Evolutionary conservation across 2,888 invertebrate species (phyloP).

Genomic region (Plagodis dolabraria): DNA sequence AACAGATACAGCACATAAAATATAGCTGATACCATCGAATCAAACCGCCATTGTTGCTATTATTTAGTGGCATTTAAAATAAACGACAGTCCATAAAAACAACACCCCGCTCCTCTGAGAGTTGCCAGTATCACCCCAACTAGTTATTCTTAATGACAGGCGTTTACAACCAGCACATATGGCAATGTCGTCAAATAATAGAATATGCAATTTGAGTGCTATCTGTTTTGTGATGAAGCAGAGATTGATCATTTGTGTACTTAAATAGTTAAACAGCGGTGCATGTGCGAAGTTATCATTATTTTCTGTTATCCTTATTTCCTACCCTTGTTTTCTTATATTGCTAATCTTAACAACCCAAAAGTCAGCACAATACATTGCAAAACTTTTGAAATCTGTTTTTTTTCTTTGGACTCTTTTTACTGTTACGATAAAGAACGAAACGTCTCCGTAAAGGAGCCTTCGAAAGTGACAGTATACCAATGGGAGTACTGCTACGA

Average conservation of each 20-base stretch:
- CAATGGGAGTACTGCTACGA: too few species aligned
- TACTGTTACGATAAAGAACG: too few species aligned
- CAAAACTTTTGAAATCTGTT: too few species aligned
- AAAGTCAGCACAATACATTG: too few species aligned
- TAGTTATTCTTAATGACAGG: conserved; percentile 63
- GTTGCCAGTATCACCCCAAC: conserved; percentile 41
- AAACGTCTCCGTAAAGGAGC: too few species aligned
- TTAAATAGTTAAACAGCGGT: too few species aligned
- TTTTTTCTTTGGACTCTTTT: too few species aligned
- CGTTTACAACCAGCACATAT: conserved; percentile 70
- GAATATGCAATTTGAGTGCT: conserved; percentile 50
- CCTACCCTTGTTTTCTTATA: too few species aligned
- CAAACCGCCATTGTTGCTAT: conserved; percentile 52
- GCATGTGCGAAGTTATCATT: too few species aligned
- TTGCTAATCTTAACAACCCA: too few species aligned
- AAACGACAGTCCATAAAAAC: conserved; percentile 67
- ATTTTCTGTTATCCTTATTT: too few species aligned
- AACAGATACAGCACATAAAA: neutral
- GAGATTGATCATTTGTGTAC: conserved; percentile 6
- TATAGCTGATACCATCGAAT: conserved; percentile 40
- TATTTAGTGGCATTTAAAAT: conserved; percentile 72
- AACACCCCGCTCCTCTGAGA: conserved; percentile 61
- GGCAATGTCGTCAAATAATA: conserved; percentile 51
- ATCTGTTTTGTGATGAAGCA: conserved; percentile 20
- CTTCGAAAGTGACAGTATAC: too few species aligned